Base-by-base conservation (phyloP, 53 echinoderm and acorn worm species). In the Temnopleurus reevesii region DNA sequence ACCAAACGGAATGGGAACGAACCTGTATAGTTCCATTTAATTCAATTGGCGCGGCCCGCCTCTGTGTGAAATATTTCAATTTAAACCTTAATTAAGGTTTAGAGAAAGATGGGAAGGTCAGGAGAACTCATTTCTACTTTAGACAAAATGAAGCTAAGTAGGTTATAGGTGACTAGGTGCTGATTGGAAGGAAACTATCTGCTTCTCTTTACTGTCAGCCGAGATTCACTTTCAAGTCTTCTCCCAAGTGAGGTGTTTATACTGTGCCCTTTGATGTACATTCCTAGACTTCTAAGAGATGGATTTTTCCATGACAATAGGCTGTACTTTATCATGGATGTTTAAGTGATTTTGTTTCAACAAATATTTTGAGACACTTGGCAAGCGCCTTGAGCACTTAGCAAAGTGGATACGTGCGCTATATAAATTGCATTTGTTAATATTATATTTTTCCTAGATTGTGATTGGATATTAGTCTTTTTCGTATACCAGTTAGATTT, bases 11-110 rank as follows among this genome's bases (percentile, higher is more conserved):
- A 71, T 21, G 41, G n/a, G 71, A 21, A 71, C 71, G 71, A 38
- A 41, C 71, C 21, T n/a, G 35, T 5, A 17, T 18, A 41, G 71
- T 71, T 71, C 71, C 36, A 71, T 71, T 71, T 71, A 71, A 71
- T 38, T 71, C 36, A 71, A 71, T 71, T 41, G 41, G 5, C 71
- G 71, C 71, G 71, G 71, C 41, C 23, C 71, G 41, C n/a, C 38
- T 41, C 71, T 71, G 41, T 71, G 71, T 71, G 71, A 71, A 71
- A 71, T 71, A 71, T 71, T 36, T 36, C 71, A 71, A 71, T 71
- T 71, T 71, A 38, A 63, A 63, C 63, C 71, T 71, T 38, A 71
- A 36, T 71, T 71, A 36, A 38, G 23, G 41, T 71, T 71, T 71
- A 41, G 71, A 38, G 71, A 71, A 71, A 63, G 21, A 36, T 36